Base-by-base conservation (phyloP, 2,113 vertebrate species). In the Ctenodactylus gundi region DNA sequence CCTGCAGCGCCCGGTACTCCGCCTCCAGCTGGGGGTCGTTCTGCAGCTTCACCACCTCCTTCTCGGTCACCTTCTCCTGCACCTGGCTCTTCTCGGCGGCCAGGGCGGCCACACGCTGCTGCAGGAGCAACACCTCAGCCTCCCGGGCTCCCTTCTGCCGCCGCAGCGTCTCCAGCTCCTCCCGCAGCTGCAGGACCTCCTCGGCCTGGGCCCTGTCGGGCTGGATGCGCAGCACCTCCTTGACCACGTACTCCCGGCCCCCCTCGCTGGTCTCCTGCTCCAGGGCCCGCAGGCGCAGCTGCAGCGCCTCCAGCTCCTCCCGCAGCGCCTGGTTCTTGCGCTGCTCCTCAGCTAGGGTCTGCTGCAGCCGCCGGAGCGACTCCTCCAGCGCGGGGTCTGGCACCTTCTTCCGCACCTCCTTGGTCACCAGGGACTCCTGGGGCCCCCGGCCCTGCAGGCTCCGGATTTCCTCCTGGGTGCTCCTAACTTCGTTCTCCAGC, bases 211-310 rank as follows among this genome's bases (percentile, higher is more conserved):
- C 98, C 31, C 98, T 98, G 88, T 99, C 99, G 2, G 98, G 99
- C 95, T 99, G 99, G 1, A 99, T 99, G 44, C 99, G 99, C 82
- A 99, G 97, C 1, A 99, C 99, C 93, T 99, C 99, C 91, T 99
- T 99, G 68, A 99, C 99, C 0, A 98, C 98, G 2, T 99, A 99
- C 87, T 99, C 99, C 97, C 99, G 99, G 7, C 99, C 99, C 4
- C 99, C 99, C 46, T 98, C 99, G 93, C 97, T 99, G 62, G 98
- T 96, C 96, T 99, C 99, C 0, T 98, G 99, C 94, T 99, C 99
- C 46, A 99, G 91, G 23, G 98, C 80, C 0, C 85, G 98, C 60
- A 99, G 97, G 83, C 98, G 99, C 27, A 98, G 60, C 86, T 98
- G 98, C 1, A 99, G 97, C 2, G 98, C 97, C 85, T 99, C 99